Percentiles rank a stretch among this genome's conserved stretches.
phyloP scores from a whole-genome alignment of 2,888 invertebrate genomes.

The Hypomecis punctinalis region DNA sequence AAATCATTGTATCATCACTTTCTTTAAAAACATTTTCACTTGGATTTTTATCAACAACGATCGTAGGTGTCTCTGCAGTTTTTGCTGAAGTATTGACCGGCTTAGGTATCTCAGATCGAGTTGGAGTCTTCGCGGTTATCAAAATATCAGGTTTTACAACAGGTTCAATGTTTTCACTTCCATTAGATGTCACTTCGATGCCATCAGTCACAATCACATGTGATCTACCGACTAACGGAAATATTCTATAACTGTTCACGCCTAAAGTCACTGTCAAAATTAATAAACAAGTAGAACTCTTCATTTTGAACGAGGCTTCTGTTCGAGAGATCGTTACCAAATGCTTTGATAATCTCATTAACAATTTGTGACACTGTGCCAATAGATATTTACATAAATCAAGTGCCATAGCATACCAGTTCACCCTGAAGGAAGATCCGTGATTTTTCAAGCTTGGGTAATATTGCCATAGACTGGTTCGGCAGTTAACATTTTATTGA shows the following conservation, averaged over 20 bases:
- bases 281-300: constrained; percentile 37
- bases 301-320: constrained; percentile 39
- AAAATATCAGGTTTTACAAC: constrained; percentile 8
- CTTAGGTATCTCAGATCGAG: background rate
- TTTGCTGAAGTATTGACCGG: background rate
- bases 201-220: constrained; percentile 18
- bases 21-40: background rate
- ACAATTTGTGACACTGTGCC: constrained; percentile 44
- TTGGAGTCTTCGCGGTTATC: background rate
- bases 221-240: constrained; percentile 21
- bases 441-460: constrained; percentile 35
- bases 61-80: background rate
- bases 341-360: constrained; percentile 42
- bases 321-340: constrained; percentile 40
- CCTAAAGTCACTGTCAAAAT: constrained; percentile 28
- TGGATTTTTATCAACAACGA: background rate
- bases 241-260: constrained; percentile 36
- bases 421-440: constrained; percentile 60
- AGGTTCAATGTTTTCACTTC: background rate
- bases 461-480: constrained; percentile 25
- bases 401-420: constrained; percentile 46
- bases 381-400: constrained; percentile 57
- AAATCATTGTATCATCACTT: background rate
- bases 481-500: constrained; percentile 22
- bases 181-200: constrained; percentile 7